A percentile compares a stretch with the other conserved stretches of the same genome.
These are phyloP conservation scores for Pinctada fucata DNA, from an alignment of 2,888 invertebrate species.

Conservation along the genomic window DNA sequence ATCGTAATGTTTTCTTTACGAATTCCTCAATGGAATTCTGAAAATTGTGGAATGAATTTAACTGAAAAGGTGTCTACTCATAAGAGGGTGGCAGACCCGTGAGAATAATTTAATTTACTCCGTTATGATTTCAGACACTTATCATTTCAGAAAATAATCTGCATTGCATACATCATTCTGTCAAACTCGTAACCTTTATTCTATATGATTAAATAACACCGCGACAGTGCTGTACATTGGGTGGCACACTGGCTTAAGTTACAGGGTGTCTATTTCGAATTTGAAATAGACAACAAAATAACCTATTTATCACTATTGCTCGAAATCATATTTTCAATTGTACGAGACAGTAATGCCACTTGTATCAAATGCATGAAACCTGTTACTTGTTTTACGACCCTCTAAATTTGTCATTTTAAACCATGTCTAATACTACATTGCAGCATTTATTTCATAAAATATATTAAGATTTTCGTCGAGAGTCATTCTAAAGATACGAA, in stretches of 20 bases:
- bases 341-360: background rate
- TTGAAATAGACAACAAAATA: conserved; percentile 1
- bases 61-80: too few relatives aligned
- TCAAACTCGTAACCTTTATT: background rate
- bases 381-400: background rate
- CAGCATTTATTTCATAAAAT: too few relatives aligned
- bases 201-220: background rate
- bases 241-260: background rate
- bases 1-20: too few relatives aligned
- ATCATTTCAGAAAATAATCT: background rate
- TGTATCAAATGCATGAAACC: conserved; percentile 3
- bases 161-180: background rate
- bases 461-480: too few relatives aligned
- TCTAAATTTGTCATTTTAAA: too few relatives aligned
- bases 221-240: background rate
- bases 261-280: background rate
- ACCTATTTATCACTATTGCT: background rate
- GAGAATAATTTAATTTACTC: background rate
- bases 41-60: too few relatives aligned
- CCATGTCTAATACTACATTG: too few relatives aligned
- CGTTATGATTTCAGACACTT: background rate
- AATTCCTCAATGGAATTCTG: too few relatives aligned
- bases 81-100: too few relatives aligned
- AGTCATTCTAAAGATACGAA: too few relatives aligned
- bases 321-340: background rate